Base-by-base conservation (phyloP, 2,113 vertebrate species). In the Python bivittatus region DNA sequence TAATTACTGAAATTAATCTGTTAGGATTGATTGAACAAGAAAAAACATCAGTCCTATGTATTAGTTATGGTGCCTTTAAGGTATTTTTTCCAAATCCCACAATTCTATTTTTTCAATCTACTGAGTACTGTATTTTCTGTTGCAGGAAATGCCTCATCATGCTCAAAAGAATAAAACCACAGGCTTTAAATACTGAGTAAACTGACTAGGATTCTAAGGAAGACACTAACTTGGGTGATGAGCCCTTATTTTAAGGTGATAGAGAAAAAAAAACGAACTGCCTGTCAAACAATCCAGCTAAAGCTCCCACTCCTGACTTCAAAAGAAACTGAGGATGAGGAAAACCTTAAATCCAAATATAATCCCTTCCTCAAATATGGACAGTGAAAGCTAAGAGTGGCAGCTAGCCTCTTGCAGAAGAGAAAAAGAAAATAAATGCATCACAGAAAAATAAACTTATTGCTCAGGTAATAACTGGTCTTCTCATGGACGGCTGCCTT, bases 341-440 rank as follows among this genome's bases (percentile, higher is more conserved):
- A 42, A 79, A 89, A 58, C 52, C 79, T 91, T 88, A 91, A 91
- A 57, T 64, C 90, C 84, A 93, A 38, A 92, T 90, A 64, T 90
- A 64, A 90, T 91, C 54, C 68, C 72, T 60, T 87, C 44, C 88
- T 90, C 84, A 92, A 88, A 88, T 25, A 38, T 9, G 48, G 68
- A 33, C 86, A n/a, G 29, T 92, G 54, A 94, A 92, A 88, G 48
- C 89, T 48, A 90, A 92, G 64, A 88, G 52, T 91, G 85, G 89
- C 91, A 94, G 84, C 54, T 90, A 84, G 86, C 44, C 72, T 90
- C 61, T 54, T 83, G 57, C 23, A 88, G 61, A 88, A 93, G 22
- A 90, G 54, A 22, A 60, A 87, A 90, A 42, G 1, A 83, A 93
- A 93, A 88, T 79, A 93, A 93, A 88, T 88, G 84, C 64, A n/a